Evolutionary conservation across 2,888 invertebrate species (phyloP), one percentile per base, ranked within the genome.

Genomic region (Ophion slaviceki): DNA sequence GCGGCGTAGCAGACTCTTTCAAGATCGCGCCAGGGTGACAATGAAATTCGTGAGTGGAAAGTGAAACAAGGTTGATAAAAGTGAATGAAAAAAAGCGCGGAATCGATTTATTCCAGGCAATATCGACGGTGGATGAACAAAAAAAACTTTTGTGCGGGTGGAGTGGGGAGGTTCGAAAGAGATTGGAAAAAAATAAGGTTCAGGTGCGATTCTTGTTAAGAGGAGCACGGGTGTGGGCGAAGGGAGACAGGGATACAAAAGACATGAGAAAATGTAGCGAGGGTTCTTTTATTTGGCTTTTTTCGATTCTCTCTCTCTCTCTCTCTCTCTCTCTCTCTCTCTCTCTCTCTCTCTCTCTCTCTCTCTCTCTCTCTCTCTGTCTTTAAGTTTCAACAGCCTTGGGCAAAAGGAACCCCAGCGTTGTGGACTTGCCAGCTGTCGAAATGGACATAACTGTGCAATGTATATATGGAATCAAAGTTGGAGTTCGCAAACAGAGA

Each of bases 381-480:
- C 20, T 59, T 11, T 36, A 4, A 36, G 57, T 72, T 75, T 75
- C 62, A 8, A 47, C 45, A 75, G 75, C 75, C 62, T 8, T 28
- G 57, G 53, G 72, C 45, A 14, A 74, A 62, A 45, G 47, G 36
- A 24, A 24, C 20, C 32, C 47, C 40, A 57, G 24, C 62, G 8
- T 24, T 28, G 47, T 28, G n/a, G 45, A 17, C 59, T 78, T 75
- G 74, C 68, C 80, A 83, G 78, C 80, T 70, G 78, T 74, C 70
- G 76, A 85, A 87, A 87, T 87, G 78, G 80, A 78, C 75, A 70
- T 59, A 70, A 72, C 57, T 47, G 53, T 45, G 53, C 53, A 32
- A 70, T 75, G 75, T 75, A 45, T 82, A 70, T 62, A 66, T 59
- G 75, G 36, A 36, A 68, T 82, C 68, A 45, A 72, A 36, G 20